Conservation (phyloP, 2,888 invertebrate species). For the Crepidodera aurea region DNA sequence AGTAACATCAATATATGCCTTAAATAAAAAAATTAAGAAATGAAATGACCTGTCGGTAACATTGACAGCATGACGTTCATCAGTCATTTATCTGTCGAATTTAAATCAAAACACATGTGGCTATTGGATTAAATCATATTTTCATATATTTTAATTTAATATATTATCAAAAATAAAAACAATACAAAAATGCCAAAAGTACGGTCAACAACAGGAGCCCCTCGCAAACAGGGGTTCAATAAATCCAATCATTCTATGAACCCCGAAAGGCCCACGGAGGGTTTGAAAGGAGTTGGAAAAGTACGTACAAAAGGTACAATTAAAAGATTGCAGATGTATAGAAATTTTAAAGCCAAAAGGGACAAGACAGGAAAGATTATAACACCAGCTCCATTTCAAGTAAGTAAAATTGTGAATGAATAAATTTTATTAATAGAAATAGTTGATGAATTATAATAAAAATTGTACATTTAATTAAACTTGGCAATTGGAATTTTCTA, state of each 20-base stretch:
- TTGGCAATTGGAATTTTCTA: too few relatives aligned
- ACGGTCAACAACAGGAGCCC: constrained; percentile 74
- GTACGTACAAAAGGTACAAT: constrained; percentile 92
- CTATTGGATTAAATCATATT: not conserved
- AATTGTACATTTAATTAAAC: too few relatives aligned
- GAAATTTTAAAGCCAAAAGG: constrained; percentile 94
- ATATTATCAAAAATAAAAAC: not conserved
- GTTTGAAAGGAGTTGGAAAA: constrained; percentile 84
- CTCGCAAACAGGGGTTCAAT: constrained; percentile 85
- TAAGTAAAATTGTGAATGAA: too few relatives aligned
- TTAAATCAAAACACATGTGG: constrained; percentile 1
- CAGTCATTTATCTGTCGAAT: not conserved
- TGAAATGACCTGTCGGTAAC: too few relatives aligned
- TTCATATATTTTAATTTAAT: not conserved
- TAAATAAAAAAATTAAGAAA: too few relatives aligned
- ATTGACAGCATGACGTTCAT: too few relatives aligned
- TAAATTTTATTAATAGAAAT: too few relatives aligned
- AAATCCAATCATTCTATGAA: constrained; percentile 94
- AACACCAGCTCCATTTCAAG: constrained; percentile 94
- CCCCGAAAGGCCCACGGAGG: constrained; percentile 82
- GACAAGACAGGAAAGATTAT: constrained; percentile 90
- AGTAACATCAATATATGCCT: too few relatives aligned
- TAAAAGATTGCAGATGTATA: constrained; percentile 96
- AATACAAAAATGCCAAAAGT: constrained; percentile 75
- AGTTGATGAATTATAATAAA: too few relatives aligned